Evolutionary conservation across 2,797 vertebrate species (phyloP), one percentile per base, ranked within the genome.

Genomic region (Clamator glandarius): DNA sequence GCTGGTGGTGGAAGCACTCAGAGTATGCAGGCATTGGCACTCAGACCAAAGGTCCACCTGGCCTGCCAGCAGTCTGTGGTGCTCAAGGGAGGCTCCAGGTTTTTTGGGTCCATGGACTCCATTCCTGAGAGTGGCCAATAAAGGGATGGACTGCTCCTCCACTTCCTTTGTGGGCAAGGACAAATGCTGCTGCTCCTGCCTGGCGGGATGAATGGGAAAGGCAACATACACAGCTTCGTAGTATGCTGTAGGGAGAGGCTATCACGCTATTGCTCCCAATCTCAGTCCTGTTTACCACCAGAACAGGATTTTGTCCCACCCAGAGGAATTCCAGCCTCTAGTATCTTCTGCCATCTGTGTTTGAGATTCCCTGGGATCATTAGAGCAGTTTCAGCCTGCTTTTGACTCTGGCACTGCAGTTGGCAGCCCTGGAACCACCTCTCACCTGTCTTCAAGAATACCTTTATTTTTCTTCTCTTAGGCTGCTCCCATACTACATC

Each of bases 131-230:
- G 70, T 50, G 84, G 77, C 66, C 62, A 78, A 1, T 28, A 74
- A 61, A 70, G 73, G 80, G 80, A 84, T 93, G 89, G 92, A 74
- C 80, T 70, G 84, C 54, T 92, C 41, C 26, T 86, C 85, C 80
- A 57, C 84, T 92, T 94, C 95, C 91, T 90, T 81, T 95, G 89
- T 94, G 94, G 92, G 91, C 91, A 94, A 94, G 55, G 46, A 89
- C 80, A 92, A 94, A 96, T 95, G 94, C 63, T 95, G 92, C 84
- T 90, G 84, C 94, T 96, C 94, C 91, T 90, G 95, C 91, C 94
- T 78, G 91, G 94, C 58, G 2, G 89, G 94, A 78, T 89, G 68
- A 87, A 94, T 94, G 77, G 81, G 92, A 89, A 96, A 90, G 78
- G 74, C 89, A 61, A 90, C 0, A 4, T 84, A 44, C 33, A 9